Conservation (phyloP, 1,140 invertebrate species). For the Drosophila mayri region DNA sequence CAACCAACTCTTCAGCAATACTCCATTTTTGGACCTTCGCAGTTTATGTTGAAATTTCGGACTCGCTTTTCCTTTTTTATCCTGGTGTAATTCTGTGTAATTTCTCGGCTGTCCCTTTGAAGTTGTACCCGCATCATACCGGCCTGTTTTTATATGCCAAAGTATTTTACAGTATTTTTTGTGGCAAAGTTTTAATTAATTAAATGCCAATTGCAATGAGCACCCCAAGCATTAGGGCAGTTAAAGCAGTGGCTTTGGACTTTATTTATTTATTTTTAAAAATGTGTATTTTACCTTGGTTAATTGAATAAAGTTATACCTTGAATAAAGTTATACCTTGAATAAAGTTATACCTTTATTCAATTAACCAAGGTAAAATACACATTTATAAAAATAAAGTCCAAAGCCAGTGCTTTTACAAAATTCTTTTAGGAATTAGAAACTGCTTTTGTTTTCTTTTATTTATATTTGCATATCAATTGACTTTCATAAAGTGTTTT, state of each 20-base stretch:
- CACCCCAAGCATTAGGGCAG: slow-evolving; percentile 6
- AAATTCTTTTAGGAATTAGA: not conserved
- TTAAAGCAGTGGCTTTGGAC: not conserved
- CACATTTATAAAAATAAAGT: too few species aligned
- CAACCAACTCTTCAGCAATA: slow-evolving; percentile 17
- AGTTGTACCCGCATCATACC: slow-evolving; percentile 35
- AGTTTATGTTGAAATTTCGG: slow-evolving; percentile 54
- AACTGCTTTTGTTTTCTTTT: not conserved
- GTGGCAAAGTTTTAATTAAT: slow-evolving; percentile 58
- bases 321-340: too few species aligned
- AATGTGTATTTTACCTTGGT: not conserved
- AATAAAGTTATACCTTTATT: too few species aligned
- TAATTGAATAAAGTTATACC: not conserved
- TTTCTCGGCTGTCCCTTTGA: slow-evolving; percentile 36
- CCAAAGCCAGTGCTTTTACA: not conserved
- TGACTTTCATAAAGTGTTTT: not conserved
- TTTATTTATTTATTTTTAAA: not conserved
- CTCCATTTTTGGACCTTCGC: slow-evolving; percentile 39
- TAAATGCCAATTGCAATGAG: slow-evolving; percentile 42
- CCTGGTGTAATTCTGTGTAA: slow-evolving; percentile 30
- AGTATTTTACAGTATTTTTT: slow-evolving; percentile 22
- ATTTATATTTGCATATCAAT: not conserved
- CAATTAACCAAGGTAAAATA: too few species aligned
- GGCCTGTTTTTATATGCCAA: slow-evolving; percentile 12
- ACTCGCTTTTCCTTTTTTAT: slow-evolving; percentile 11